Percentiles rank a stretch among this genome's conserved stretches.
phyloP scores from a whole-genome alignment of 2,888 invertebrate genomes.

The Orchesellides sinensis region DNA sequence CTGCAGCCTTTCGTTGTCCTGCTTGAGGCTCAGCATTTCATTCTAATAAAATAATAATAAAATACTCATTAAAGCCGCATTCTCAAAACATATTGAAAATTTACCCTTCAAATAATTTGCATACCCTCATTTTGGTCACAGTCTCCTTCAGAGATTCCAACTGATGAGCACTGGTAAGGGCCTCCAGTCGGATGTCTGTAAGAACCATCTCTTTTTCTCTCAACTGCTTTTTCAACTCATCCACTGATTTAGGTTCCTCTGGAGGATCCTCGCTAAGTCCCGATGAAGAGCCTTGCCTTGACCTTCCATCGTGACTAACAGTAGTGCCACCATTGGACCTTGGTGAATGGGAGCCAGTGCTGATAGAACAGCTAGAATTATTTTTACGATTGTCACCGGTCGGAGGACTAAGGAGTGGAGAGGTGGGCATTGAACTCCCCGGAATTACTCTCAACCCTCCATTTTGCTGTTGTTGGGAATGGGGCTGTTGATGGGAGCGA shows the following conservation, averaged over 20 bases:
- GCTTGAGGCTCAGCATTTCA: conserved; percentile 97
- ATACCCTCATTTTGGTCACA: conserved; percentile 96
- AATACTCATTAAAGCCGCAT: background rate
- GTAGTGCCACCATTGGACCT: conserved; percentile 67
- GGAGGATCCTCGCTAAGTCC: conserved; percentile 59
- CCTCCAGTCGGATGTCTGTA: conserved; percentile 97
- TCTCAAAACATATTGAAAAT: background rate
- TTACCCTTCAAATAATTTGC: background rate
- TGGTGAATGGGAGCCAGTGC: conserved; percentile 74
- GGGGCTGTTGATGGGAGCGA: conserved; percentile 41
- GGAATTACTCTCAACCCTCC: background rate
- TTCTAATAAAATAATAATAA: conserved; percentile 80
- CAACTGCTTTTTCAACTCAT: conserved; percentile 93
- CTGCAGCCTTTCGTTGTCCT: conserved; percentile 96
- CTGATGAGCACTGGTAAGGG: conserved; percentile 97
- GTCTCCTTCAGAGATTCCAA: conserved; percentile 97
- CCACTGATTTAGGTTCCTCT: conserved; percentile 79
- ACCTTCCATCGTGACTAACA: conserved; percentile 52
- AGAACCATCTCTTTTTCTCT: conserved; percentile 97
- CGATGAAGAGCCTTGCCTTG: conserved; percentile 36
- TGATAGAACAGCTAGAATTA: conserved; percentile 70
- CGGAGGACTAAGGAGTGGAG: conserved; percentile 78
- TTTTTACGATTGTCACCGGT: conserved; percentile 73
- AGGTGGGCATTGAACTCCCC: conserved; percentile 76
- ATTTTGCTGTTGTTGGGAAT: conserved; percentile 50